Evolutionary conservation across 2,797 vertebrate species (phyloP).

Genomic region (Nasua narica): DNA sequence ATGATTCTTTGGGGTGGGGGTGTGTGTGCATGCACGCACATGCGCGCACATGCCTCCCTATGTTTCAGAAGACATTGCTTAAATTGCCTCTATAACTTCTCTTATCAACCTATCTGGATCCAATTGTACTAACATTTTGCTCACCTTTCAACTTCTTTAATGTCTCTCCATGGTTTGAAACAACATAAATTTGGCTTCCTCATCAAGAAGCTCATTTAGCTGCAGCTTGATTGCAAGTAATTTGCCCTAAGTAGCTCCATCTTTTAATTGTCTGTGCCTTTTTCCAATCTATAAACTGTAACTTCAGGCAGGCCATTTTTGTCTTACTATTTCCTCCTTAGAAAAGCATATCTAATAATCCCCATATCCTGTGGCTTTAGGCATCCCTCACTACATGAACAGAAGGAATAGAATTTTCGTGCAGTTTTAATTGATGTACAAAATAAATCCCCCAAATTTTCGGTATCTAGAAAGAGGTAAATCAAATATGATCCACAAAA

Average conservation of each 20-base stretch:
- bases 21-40: too few species aligned
- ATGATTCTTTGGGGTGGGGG: neutral
- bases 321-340: conserved; percentile 78
- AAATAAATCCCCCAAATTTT: conserved; percentile 70
- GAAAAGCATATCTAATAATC: conserved; percentile 82
- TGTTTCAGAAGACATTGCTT: conserved; percentile 45
- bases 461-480: conserved; percentile 68
- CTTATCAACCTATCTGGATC: conserved; percentile 72
- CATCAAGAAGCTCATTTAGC: conserved; percentile 86
- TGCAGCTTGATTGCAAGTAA: conserved; percentile 86
- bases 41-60: neutral
- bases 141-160: conserved; percentile 82
- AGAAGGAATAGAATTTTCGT: conserved; percentile 77
- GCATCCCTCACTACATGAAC: conserved; percentile 73
- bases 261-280: conserved; percentile 85
- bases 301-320: conserved; percentile 85
- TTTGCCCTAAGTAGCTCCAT: conserved; percentile 84
- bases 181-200: conserved; percentile 85
- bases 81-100: conserved; percentile 66
- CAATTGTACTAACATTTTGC: conserved; percentile 74
- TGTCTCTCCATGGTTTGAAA: conserved; percentile 79
- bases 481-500: conserved; percentile 62
- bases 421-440: conserved; percentile 71
- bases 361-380: conserved; percentile 77
- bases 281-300: conserved; percentile 85